A percentile compares a stretch with the other conserved stretches of the same genome.
These are phyloP conservation scores for Pristionchus pacificus DNA, from an alignment of 1,140 invertebrate genomes.

Conservation along the genomic window DNA sequence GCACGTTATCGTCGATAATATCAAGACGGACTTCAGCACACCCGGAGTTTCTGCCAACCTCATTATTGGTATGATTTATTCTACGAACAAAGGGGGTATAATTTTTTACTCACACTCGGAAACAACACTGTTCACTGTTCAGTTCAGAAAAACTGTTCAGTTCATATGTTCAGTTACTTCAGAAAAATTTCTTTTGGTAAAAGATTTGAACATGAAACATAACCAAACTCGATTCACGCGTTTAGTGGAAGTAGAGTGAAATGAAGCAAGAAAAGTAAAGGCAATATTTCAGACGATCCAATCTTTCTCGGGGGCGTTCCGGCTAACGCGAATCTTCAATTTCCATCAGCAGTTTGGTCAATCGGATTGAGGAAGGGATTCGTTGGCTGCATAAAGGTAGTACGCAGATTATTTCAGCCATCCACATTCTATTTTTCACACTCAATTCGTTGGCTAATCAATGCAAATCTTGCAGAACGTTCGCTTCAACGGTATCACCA, in stretches of 20 bases:
- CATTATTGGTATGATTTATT: conserved; percentile 42
- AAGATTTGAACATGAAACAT: no score
- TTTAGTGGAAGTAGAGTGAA: no score
- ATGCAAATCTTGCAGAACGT: conserved; percentile 65
- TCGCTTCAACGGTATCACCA: conserved; percentile 80
- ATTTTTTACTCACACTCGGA: no score
- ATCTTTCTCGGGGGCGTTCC: conserved; percentile 79
- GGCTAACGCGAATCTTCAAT: conserved; percentile 67
- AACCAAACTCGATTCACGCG: no score
- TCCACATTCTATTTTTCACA: not conserved
- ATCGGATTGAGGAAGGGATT: conserved; percentile 81
- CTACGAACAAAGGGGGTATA: no score
- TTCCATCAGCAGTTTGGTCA: conserved; percentile 84
- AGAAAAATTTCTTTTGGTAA: no score
- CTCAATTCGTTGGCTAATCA: not conserved
- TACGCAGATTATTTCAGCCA: not conserved
- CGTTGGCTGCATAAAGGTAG: conserved; percentile 79
- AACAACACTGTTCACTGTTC: no score
- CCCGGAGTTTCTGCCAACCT: conserved; percentile 66
- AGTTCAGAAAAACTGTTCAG: no score
- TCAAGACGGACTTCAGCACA: conserved; percentile 81
- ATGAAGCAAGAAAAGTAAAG: no score
- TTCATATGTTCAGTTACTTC: no score
- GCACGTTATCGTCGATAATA: conserved; percentile 80
- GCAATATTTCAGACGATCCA: conserved; percentile 80